Evolutionary conservation across 2,888 invertebrate species (phyloP).

Genomic region (Sminthurinus aureus): DNA sequence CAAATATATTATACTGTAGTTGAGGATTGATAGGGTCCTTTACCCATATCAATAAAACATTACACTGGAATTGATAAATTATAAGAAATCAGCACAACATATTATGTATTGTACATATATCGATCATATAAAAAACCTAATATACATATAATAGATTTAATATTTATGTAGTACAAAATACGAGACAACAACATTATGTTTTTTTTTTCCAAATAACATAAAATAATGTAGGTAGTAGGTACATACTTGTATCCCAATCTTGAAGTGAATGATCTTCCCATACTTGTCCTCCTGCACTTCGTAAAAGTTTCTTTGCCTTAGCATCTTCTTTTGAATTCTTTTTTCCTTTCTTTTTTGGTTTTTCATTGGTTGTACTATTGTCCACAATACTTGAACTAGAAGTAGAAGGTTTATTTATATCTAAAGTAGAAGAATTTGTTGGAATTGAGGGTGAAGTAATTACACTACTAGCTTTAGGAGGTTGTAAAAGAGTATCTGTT

Average conservation of each 20-base stretch:
- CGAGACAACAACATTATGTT: no score
- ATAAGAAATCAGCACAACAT: neutral
- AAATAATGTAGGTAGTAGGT: no score
- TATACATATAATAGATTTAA: neutral
- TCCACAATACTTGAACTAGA: conserved; percentile 41
- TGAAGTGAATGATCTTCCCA: conserved; percentile 95
- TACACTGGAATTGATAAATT: no score
- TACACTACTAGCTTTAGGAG: neutral
- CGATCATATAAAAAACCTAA: conserved; percentile 16
- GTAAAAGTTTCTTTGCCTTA: conserved; percentile 77
- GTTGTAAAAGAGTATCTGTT: no score
- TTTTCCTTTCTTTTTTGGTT: conserved; percentile 60
- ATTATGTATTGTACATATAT: neutral
- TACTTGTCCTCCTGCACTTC: conserved; percentile 91
- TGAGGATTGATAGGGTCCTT: neutral
- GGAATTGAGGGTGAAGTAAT: conserved; percentile 25
- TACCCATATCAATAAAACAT: no score
- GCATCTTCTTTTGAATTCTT: conserved; percentile 65
- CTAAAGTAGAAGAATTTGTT: conserved; percentile 10
- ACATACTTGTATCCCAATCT: conserved; percentile 90
- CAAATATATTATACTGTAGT: conserved; percentile 37
- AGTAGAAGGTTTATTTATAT: conserved; percentile 36
- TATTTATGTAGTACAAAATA: no score
- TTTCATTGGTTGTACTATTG: conserved; percentile 28
- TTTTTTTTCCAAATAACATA: conserved; percentile 5